A percentile compares a stretch with the other conserved stretches of the same genome.
Evolutionary conservation across 1,140 invertebrate genomes (phyloP).

Genomic region (Aphelenchoides besseyi): DNA sequence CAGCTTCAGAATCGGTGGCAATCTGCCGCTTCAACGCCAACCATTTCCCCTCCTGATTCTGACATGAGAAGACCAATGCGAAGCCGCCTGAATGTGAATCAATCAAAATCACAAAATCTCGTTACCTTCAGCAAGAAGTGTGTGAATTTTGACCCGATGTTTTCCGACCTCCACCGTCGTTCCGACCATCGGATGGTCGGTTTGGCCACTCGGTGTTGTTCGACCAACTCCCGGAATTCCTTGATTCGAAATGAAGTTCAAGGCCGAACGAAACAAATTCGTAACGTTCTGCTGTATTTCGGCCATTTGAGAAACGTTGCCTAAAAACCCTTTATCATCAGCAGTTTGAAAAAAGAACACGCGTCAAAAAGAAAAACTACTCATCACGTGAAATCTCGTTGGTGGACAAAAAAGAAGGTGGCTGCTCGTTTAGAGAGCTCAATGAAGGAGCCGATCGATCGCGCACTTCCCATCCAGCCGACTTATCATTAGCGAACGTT

Average conservation of each 20-base stretch:
- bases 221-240: slow-evolving; percentile 22
- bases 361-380: not conserved
- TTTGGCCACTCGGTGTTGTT: slow-evolving; percentile 12
- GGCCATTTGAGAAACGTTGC: not conserved
- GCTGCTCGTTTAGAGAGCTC: not conserved
- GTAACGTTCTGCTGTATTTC: not conserved
- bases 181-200: slow-evolving; percentile 48
- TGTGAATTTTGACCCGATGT: slow-evolving; percentile 30
- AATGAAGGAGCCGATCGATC: not conserved
- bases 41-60: slow-evolving; percentile 51
- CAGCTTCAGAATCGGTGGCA: slow-evolving; percentile 45
- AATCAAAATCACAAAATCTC: slow-evolving; percentile 34
- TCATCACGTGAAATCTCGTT: not conserved
- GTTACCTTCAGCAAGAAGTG: slow-evolving; percentile 54
- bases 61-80: slow-evolving; percentile 56
- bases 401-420: not conserved
- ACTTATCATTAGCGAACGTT: too few relatives aligned
- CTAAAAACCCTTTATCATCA: not conserved
- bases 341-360: not conserved
- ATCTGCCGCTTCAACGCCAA: slow-evolving; percentile 56
- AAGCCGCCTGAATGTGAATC: slow-evolving; percentile 49
- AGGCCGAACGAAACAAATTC: slow-evolving; percentile 33
- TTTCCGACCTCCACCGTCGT: slow-evolving; percentile 45
- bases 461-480: too few relatives aligned
- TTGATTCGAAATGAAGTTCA: slow-evolving; percentile 32